Base-by-base conservation (phyloP, 2,113 vertebrate species). In the Chaetodon auriga region DNA sequence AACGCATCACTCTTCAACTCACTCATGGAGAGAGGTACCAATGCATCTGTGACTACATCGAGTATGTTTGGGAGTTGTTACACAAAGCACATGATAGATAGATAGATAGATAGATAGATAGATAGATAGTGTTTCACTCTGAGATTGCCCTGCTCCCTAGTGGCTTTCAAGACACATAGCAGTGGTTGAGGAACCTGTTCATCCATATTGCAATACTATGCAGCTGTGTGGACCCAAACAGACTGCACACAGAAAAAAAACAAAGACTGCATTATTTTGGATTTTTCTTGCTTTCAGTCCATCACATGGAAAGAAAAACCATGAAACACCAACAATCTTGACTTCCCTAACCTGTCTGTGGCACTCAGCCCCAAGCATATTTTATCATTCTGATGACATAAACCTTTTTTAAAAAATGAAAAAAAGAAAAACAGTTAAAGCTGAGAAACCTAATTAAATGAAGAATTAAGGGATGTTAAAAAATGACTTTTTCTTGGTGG, bases 1-100 rank as follows among this genome's bases (percentile, higher is more conserved):
- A 96, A 95, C 1, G 94, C 96, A 6, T 96, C 95, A 0, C 95
- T 96, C 65, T 95, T 96, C 94, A 96, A 96, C 89, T 89, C 92
- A 0, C 93, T 96, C 55, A 96, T 96, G 96, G 96, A 96, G 86
- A 93, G 93, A 96, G 96, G 96, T 96, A 91, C 5, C 18, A 30
- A 21, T 64, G 10, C 46, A 55, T 5, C 1, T 64, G 38, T 2
- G 14, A 19, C 6, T 21, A 51, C 36, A 9, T 7, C 21, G 25
- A 61, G 45, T 13, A 46, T 25, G 6, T 41, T 35, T 16, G 30
- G 1, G 10, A 70, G 21, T 35, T 38, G 4, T 21, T 23, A 19
- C 38, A 70, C 9, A 61, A 41, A 41, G 8, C 1, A 5, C 38
- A 41, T 8, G 21, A 64, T 15, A 41, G 45, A 68, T 2, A 7